Evolutionary conservation across 1,140 invertebrate genomes (phyloP).

Genomic region (Drosophila trapezifrons): DNA sequence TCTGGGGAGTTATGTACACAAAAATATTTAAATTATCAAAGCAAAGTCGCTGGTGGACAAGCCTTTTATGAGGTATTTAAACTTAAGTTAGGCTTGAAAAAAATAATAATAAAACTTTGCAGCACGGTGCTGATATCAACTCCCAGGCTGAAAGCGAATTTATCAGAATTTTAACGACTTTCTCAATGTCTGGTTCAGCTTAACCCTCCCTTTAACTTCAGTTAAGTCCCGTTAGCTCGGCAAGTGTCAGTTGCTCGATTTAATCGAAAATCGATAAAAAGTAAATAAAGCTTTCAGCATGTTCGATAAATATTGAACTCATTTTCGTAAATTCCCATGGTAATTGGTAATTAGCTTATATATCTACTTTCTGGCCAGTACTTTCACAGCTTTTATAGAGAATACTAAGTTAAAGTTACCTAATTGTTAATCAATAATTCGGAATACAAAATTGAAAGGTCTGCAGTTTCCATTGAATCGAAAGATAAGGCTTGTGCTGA

Average conservation of each 20-base stretch:
- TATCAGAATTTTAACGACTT: too few species aligned
- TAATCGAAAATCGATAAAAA: too few species aligned
- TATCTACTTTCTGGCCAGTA: background rate
- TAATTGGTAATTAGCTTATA: background rate
- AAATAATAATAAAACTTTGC: background rate
- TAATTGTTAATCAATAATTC: background rate
- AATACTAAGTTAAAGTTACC: background rate
- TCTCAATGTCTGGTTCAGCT: too few species aligned
- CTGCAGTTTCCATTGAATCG: background rate
- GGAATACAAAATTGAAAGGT: background rate
- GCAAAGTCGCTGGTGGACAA: background rate
- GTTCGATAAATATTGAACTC: background rate
- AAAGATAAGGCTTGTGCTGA: conserved; percentile 12
- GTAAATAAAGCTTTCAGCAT: too few species aligned
- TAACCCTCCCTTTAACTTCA: too few species aligned
- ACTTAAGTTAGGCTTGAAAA: background rate
- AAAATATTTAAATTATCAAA: background rate
- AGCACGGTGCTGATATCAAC: too few species aligned
- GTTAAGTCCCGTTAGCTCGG: too few species aligned
- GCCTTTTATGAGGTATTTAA: too few species aligned
- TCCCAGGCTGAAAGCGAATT: too few species aligned
- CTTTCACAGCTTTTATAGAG: background rate
- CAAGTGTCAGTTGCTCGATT: too few species aligned
- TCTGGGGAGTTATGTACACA: background rate
- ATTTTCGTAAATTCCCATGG: background rate